Evolutionary conservation across 2,888 invertebrate species (phyloP).

Genomic region (Pasiphila rectangulata): DNA sequence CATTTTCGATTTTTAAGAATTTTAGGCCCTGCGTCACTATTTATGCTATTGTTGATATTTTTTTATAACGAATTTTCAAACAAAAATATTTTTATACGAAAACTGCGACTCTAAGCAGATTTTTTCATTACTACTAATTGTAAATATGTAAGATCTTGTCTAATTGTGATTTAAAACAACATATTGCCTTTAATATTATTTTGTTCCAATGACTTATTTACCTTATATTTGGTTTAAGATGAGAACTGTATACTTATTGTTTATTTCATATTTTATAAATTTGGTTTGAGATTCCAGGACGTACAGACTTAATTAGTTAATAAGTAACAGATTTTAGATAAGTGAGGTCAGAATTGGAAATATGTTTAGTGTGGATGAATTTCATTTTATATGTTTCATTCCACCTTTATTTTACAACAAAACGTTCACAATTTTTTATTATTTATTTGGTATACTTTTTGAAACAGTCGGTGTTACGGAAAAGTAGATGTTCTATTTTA

Average conservation of each 20-base stretch:
- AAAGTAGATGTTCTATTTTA: not conserved
- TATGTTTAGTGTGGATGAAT: slow-evolving; percentile 20
- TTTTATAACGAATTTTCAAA: slow-evolving; percentile 25
- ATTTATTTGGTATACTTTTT: not conserved
- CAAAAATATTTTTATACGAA: slow-evolving; percentile 25
- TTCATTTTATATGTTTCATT: slow-evolving; percentile 21
- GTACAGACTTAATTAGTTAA: slow-evolving; percentile 33
- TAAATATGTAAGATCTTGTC: slow-evolving; percentile 67
- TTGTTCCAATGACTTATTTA: slow-evolving; percentile 29
- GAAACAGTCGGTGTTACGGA: not conserved
- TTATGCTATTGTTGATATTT: slow-evolving; percentile 25
- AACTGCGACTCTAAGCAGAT: slow-evolving; percentile 18
- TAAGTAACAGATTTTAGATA: slow-evolving; percentile 28
- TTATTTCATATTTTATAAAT: slow-evolving; percentile 26
- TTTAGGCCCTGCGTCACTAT: slow-evolving; percentile 19
- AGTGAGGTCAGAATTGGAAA: slow-evolving; percentile 23
- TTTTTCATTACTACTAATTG: slow-evolving; percentile 35
- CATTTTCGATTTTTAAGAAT: slow-evolving; percentile 18
- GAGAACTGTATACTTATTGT: slow-evolving; percentile 23
- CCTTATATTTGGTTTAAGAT: slow-evolving; percentile 23
- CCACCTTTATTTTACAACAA: not conserved
- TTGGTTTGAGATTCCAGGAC: slow-evolving; percentile 32
- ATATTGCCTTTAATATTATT: slow-evolving; percentile 34
- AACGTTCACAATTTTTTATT: not conserved
- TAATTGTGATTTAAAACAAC: slow-evolving; percentile 55